Base-by-base conservation (phyloP, 2,797 vertebrate genomes). In the Mus caroli region DNA sequence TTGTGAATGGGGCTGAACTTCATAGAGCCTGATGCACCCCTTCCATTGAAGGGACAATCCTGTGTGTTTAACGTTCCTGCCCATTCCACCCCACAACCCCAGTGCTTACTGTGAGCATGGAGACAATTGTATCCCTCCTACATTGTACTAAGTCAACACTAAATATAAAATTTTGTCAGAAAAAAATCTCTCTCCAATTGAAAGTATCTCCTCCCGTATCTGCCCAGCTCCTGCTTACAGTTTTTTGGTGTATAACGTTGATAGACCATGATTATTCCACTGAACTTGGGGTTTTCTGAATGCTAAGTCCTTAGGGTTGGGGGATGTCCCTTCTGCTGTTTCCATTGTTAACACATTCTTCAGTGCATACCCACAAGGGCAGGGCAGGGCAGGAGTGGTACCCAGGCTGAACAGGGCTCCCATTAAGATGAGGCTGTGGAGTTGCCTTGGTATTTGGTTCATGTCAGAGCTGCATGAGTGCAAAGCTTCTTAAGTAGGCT, bases 81-180 rank as follows among this genome's bases (percentile, higher is more conserved):
- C 56, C 19, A 58, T 56, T 15, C 54, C 6, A 6, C 19, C 56
- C 56, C 56, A 50, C 50, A 50, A 50, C 50, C 56, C 5, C 56
- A 50, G 8, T n/a, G 19, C 11, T 52, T 67, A 67, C 17, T 85
- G 62, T 67, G 60, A 50, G 19, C 43, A 24, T 1, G 31, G 46
- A 40, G 60, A 34, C 31, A 52, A n/a, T 10, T 31, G 11, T 50
- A 67, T 19, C 83, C 31, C 83, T 67, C 62, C 19, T 19, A 52
- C 87, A 97, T 93, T 94, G 78, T 96, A 83, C 94, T 92, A 94
- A 89, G 43, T 91, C 88, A 90, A 96, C 75, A 96, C 54, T 80
- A 92, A 95, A 94, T 94, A 69, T 94, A 73, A 96, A 94, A 94
- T 92, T 91, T 78, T 87, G 58, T 92, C 94, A 92, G 90, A 92